phyloP scores from a whole-genome alignment of 2,797 vertebrate species.

The Todus mexicanus region DNA sequence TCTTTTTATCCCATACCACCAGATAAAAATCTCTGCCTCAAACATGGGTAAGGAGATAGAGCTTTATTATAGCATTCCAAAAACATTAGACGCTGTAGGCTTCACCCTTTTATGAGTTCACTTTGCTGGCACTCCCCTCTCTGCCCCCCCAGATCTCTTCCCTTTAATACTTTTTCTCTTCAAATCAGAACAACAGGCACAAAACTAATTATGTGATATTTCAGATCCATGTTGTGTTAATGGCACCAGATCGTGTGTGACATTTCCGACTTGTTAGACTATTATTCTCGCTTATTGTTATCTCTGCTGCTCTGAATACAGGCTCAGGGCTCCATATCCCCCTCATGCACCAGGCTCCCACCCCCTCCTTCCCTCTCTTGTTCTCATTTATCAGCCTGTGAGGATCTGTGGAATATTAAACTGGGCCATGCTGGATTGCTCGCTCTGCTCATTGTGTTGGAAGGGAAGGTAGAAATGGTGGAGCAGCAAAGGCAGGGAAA shows the following conservation, averaged over 20 bases:
- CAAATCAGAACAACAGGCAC: conserved; percentile 74
- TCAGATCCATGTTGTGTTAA: conserved; percentile 76
- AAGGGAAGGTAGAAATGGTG: neutral
- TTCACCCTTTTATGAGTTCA: conserved; percentile 46
- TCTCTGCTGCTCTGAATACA: conserved; percentile 61
- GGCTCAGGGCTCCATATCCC: conserved; percentile 49
- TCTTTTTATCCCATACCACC: conserved; percentile 49
- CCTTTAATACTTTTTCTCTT: conserved; percentile 51
- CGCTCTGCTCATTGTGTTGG: neutral
- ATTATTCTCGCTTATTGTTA: conserved; percentile 76
- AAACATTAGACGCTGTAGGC: conserved; percentile 40
- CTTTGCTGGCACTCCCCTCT: conserved; percentile 31
- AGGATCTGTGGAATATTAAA: conserved; percentile 50
- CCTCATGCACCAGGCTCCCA: conserved; percentile 5
- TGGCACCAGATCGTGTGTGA: conserved; percentile 68
- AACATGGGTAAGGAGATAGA: conserved; percentile 63
- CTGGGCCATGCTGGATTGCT: neutral
- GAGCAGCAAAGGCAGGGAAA: neutral
- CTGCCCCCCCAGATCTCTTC: conserved; percentile 26
- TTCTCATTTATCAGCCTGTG: conserved; percentile 27
- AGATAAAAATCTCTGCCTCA: conserved; percentile 67
- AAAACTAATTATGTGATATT: conserved; percentile 77
- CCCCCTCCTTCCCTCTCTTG: neutral
- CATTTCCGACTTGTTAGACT: conserved; percentile 75
- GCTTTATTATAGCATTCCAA: conserved; percentile 65